Evolutionary conservation across 1,140 invertebrate genomes (phyloP), one percentile per base, ranked within the genome.

Genomic region (Caenorhabditis remanei): DNA sequence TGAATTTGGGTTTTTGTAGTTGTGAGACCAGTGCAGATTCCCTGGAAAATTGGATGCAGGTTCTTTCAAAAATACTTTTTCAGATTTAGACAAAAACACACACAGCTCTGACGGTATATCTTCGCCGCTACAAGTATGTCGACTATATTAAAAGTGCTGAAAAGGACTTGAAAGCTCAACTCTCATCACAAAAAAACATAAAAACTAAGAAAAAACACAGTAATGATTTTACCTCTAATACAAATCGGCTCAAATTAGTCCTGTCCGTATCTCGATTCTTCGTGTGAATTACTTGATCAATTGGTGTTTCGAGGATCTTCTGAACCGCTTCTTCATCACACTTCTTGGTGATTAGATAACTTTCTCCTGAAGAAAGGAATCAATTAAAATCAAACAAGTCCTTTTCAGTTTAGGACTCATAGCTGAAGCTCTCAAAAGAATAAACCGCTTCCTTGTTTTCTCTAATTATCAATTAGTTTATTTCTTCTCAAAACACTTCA

Each of bases 1-100:
- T 55, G 46, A n/a, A 87, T 82, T n/a, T 61, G 21, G 9, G 41
- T 16, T 19, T 46, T 11, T 4, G 84, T 43, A 1, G 84, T 48
- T 3, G 71, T 67, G n/a, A 88, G 87, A 6, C 75, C 84, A 83
- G 67, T 88, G 56, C 84, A 86, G 24, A 88, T 75, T 46, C 41
- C 50, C 86, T 87, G 53, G 56, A 48, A 84, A 43, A 58, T 32
- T 46, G 8, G 1, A 43, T 24, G 13, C 7, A 13, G 46, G 21
- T 58, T 61, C 11, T 84, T 40, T 32, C 32, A 32, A 32, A 32
- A 32, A 32, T 32, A 2, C 2, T 32, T 32, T 32, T 32, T 32
- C 32, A 32, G 32, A 32, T 32, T 32, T 32, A 32, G 32, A 2
- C 32, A 32, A 32, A 32, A 32, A 32, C 32, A 32, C 32, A 32